phyloP scores from a whole-genome alignment of 1,140 invertebrate genomes.

The Lucilia sericata region DNA sequence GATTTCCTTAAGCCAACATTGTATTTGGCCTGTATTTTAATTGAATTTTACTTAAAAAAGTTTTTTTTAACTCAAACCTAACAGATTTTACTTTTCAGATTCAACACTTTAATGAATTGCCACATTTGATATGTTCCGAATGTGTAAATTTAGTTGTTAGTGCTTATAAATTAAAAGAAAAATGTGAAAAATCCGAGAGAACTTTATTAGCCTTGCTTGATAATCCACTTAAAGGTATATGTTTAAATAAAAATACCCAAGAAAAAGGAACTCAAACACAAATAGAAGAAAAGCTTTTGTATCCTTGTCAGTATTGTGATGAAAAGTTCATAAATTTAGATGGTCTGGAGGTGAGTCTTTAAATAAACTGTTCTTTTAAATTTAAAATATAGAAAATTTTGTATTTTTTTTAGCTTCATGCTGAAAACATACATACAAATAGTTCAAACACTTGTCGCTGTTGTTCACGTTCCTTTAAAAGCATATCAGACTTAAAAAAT shows the following conservation, averaged over 20 bases:
- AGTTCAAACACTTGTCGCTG: neutral
- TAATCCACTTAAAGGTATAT: neutral
- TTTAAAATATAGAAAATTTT: neutral
- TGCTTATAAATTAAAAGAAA: constrained; percentile 34
- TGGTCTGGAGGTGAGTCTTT: neutral
- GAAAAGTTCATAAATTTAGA: neutral
- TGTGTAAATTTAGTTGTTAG: neutral
- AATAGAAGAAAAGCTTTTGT: constrained; percentile 14
- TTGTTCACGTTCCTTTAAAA: constrained; percentile 18
- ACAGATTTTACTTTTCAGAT: neutral
- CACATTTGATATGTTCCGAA: constrained; percentile 26
- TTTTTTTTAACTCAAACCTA: no score
- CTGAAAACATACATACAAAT: neutral
- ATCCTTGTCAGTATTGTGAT: constrained; percentile 37
- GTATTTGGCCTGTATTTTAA: no score
- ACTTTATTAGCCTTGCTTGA: neutral
- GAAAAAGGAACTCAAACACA: constrained; percentile 29
- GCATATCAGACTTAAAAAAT: neutral
- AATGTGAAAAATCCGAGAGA: constrained; percentile 36
- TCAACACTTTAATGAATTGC: constrained; percentile 24
- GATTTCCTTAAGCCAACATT: no score
- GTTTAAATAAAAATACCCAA: neutral
- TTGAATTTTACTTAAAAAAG: no score
- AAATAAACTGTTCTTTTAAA: constrained; percentile 1
- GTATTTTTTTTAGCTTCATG: neutral